Percentiles rank a stretch among this genome's conserved stretches.
Evolutionary conservation across 2,888 invertebrate species (phyloP).

Genomic region (Blastobasis adustella): DNA sequence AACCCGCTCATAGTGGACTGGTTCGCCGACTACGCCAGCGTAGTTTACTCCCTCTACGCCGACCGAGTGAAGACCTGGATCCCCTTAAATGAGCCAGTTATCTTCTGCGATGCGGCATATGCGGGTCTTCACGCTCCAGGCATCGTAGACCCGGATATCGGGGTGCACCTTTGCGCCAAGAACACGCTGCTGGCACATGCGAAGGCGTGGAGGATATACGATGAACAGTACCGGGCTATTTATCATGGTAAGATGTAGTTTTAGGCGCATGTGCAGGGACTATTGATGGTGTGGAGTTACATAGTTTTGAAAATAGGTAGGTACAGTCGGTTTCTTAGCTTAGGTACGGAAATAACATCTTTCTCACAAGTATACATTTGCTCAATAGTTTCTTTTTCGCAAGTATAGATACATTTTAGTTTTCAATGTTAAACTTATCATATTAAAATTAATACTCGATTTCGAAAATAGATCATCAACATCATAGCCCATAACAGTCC

Average conservation of each 20-base stretch:
- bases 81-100: constrained; percentile 80
- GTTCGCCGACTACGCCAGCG: constrained; percentile 74
- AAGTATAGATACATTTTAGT: too few species aligned
- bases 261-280: too few species aligned
- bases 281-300: too few species aligned
- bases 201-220: constrained; percentile 72
- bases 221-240: constrained; percentile 57
- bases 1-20: constrained; percentile 74
- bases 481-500: too few species aligned
- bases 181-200: constrained; percentile 80
- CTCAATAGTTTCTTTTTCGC: too few species aligned
- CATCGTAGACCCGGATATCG: constrained; percentile 41
- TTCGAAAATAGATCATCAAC: too few species aligned
- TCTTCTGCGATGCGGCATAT: constrained; percentile 47
- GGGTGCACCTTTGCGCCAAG: constrained; percentile 75
- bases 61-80: constrained; percentile 78
- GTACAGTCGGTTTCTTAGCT: too few species aligned
- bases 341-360: too few species aligned
- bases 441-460: too few species aligned
- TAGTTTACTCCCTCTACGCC: constrained; percentile 70
- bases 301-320: too few species aligned
- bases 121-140: constrained; percentile 47
- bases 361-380: too few species aligned
- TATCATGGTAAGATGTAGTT: constrained; percentile 67
- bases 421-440: too few species aligned